These are phyloP conservation scores for Podarcis lilfordi DNA, from an alignment of 2,797 vertebrate species.

Conservation along the genomic window DNA sequence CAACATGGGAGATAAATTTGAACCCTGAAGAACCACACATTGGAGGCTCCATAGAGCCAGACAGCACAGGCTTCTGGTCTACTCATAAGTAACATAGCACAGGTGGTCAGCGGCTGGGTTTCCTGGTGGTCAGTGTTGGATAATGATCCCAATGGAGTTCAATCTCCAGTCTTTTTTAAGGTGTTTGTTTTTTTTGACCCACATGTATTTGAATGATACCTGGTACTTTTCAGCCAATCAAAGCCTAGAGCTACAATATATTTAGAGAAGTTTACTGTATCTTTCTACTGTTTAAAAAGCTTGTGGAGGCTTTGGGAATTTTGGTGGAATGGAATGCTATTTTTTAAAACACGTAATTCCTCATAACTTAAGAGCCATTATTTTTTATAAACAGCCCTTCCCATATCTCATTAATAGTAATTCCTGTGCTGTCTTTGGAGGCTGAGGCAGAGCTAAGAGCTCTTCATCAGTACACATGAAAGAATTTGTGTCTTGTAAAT, in stretches of 20 bases:
- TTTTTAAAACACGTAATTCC: background rate
- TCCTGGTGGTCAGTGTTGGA: no score
- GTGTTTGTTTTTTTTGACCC: no score
- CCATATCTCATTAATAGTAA: conserved; percentile 66
- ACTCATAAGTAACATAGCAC: no score
- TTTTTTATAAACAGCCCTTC: conserved; percentile 62
- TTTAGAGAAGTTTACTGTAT: background rate
- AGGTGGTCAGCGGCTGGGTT: no score
- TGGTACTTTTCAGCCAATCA: no score
- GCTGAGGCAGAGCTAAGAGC: conserved; percentile 59
- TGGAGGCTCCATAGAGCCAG: no score
- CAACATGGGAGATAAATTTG: no score
- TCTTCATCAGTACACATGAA: conserved; percentile 75
- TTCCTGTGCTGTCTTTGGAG: conserved; percentile 51
- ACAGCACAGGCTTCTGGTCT: no score
- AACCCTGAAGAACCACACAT: no score
- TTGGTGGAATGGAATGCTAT: background rate
- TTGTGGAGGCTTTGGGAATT: background rate
- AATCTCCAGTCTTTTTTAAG: no score
- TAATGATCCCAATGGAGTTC: no score
- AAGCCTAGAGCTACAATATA: background rate
- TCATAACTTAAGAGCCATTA: conserved; percentile 53
- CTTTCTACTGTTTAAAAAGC: background rate
- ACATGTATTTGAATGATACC: no score
- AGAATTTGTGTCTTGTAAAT: conserved; percentile 64